Conservation (phyloP, 2,888 invertebrate genomes). For the Parnassius smintheus region DNA sequence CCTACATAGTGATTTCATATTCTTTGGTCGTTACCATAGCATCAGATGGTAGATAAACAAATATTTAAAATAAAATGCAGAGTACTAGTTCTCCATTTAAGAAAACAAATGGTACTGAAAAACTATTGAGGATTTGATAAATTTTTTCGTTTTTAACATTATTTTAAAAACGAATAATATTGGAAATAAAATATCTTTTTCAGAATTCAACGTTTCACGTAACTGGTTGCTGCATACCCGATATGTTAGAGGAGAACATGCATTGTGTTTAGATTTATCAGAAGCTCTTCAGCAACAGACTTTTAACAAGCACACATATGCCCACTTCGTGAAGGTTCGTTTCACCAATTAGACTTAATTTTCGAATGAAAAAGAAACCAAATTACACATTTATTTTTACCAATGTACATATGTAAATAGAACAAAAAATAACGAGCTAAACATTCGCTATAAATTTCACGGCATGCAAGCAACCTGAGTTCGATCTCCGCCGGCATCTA, state of each 20-base stretch:
- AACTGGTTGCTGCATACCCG: constrained; percentile 73
- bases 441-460: no score
- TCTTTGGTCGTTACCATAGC: constrained; percentile 11
- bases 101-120: constrained; percentile 11
- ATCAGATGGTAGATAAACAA: constrained; percentile 5
- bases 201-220: constrained; percentile 56
- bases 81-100: neutral
- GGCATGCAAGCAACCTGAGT: no score
- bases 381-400: no score
- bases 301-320: constrained; percentile 65
- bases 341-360: neutral
- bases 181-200: constrained; percentile 12
- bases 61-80: constrained; percentile 2
- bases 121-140: neutral
- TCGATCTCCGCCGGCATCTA: no score
- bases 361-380: no score
- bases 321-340: constrained; percentile 64
- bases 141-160: no score
- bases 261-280: constrained; percentile 56
- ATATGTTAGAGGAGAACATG: constrained; percentile 70
- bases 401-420: no score
- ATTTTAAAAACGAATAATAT: no score
- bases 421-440: no score
- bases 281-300: constrained; percentile 58
- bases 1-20: no score